Conservation (phyloP, 2,888 invertebrate species). For the Drosophila putrida region DNA sequence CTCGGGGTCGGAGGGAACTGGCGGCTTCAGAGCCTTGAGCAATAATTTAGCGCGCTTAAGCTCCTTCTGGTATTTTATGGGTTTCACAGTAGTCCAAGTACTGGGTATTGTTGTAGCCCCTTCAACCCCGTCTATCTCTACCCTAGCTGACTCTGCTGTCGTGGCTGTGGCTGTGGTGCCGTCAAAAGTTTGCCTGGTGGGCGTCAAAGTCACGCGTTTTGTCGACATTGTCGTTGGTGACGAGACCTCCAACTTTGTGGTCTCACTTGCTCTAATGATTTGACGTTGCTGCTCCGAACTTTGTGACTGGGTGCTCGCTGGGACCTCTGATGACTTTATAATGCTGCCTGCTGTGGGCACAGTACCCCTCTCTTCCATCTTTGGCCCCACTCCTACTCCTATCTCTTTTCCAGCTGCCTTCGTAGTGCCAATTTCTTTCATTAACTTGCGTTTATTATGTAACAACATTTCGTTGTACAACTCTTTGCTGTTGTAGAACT, state of each 20-base stretch:
- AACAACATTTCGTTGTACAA: conserved; percentile 84
- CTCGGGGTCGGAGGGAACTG: conserved; percentile 27
- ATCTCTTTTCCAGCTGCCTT: background rate
- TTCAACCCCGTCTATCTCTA: background rate
- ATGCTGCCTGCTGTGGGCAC: conserved; percentile 43
- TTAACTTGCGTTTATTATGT: conserved; percentile 79
- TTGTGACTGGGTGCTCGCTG: conserved; percentile 23
- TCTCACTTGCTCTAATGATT: conserved; percentile 54
- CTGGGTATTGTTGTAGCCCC: conserved; percentile 30
- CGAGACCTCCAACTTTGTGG: conserved; percentile 49
- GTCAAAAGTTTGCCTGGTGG: conserved; percentile 57
- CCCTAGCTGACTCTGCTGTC: conserved; percentile 6
- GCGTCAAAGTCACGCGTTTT: conserved; percentile 71
- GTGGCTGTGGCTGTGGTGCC: conserved; percentile 29
- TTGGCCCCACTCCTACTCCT: background rate
- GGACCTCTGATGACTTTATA: conserved; percentile 64
- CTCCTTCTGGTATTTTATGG: conserved; percentile 78
- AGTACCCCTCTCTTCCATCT: conserved; percentile 6
- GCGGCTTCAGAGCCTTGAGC: conserved; percentile 75
- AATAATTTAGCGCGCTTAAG: conserved; percentile 83
- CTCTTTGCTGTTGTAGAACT: conserved; percentile 85
- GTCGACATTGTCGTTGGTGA: conserved; percentile 26
- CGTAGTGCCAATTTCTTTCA: conserved; percentile 54
- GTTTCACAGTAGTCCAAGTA: conserved; percentile 49
- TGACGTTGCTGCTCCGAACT: conserved; percentile 46